Evolutionary conservation across 2,888 invertebrate genomes (phyloP).

Genomic region (Chrysotoxum bicinctum): DNA sequence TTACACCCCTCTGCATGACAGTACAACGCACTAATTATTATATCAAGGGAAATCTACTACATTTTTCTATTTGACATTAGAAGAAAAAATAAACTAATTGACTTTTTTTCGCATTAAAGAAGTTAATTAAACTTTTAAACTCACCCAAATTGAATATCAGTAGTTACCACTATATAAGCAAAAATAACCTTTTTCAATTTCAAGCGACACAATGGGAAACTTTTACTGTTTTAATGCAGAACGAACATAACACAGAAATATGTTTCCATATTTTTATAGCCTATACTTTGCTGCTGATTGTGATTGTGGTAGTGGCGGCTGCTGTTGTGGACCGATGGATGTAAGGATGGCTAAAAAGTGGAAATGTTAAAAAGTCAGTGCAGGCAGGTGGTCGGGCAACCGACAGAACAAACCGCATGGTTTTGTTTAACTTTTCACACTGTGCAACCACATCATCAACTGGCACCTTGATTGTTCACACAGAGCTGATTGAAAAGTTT

Average conservation of each 20-base stretch:
- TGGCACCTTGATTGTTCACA: conserved; percentile 29
- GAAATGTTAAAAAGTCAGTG: conserved; percentile 3
- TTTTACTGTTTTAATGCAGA: conserved; percentile 11
- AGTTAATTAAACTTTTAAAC: conserved; percentile 18
- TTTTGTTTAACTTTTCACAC: conserved; percentile 32
- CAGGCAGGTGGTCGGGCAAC: background rate
- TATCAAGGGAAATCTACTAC: too few species aligned
- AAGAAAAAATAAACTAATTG: background rate
- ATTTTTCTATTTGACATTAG: too few species aligned
- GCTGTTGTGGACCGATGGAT: background rate
- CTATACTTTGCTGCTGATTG: background rate
- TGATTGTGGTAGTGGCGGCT: background rate
- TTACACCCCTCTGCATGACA: too few species aligned
- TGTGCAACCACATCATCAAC: conserved; percentile 28
- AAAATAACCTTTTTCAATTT: conserved; percentile 4
- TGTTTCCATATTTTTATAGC: conserved; percentile 6
- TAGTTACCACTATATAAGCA: too few species aligned
- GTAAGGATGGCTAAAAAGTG: background rate
- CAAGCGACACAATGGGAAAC: conserved; percentile 1
- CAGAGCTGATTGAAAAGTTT: conserved; percentile 28
- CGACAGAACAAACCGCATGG: conserved; percentile 22
- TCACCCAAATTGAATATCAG: background rate
- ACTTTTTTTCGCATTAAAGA: background rate
- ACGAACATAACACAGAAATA: conserved; percentile 1
- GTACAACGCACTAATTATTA: too few species aligned